phyloP scores from a whole-genome alignment of 1,140 invertebrate species.

The Aricia agestis region DNA sequence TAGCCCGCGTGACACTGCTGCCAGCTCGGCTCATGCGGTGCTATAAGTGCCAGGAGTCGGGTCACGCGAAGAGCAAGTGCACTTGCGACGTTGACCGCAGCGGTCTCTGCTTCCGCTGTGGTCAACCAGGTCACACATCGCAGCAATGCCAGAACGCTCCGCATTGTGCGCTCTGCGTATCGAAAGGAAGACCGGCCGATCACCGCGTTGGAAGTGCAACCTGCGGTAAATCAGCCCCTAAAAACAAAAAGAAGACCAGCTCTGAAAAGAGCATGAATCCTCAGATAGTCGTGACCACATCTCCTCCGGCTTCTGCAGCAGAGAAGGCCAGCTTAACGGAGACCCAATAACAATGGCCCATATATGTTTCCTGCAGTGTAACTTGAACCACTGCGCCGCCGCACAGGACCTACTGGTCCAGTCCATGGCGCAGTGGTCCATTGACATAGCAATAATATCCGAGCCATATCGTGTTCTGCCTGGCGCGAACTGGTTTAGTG shows the following conservation, averaged over 20 bases:
- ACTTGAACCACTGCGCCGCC: neutral
- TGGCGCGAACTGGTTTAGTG: neutral
- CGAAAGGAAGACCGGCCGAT: slow-evolving; percentile 11
- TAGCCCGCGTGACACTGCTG: neutral
- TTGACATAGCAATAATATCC: neutral
- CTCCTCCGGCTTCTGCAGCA: neutral
- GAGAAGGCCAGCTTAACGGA: neutral
- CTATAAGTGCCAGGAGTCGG: slow-evolving; percentile 19
- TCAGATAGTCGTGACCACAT: neutral
- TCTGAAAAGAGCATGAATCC: neutral
- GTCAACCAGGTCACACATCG: slow-evolving; percentile 23
- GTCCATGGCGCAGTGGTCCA: neutral
- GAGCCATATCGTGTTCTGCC: neutral
- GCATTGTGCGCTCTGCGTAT: slow-evolving; percentile 19
- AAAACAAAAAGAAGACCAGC: neutral
- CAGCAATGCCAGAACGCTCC: slow-evolving; percentile 9
- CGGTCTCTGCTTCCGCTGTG: slow-evolving; percentile 27
- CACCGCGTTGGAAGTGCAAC: slow-evolving; percentile 17
- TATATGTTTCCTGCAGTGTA: neutral
- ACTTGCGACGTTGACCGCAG: slow-evolving; percentile 19
- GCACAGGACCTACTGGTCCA: neutral
- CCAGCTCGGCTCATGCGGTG: neutral
- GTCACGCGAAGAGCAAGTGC: slow-evolving; percentile 21
- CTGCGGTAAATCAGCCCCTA: neutral
- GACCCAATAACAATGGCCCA: neutral